Evolutionary conservation across 1,140 invertebrate genomes (phyloP).

Genomic region (Scaptomyza pallida): DNA sequence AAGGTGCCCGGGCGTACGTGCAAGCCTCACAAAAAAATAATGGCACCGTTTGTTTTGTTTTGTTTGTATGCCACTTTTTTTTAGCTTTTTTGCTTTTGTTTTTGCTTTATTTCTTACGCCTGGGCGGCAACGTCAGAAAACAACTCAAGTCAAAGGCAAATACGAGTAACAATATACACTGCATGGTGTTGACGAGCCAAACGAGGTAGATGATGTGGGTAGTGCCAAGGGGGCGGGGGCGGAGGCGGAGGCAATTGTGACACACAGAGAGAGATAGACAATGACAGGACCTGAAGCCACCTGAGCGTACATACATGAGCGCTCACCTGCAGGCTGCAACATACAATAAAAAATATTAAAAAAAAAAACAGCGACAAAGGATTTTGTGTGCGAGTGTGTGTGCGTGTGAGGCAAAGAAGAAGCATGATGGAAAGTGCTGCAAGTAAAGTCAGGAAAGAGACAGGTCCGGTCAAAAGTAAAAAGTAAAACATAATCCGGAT

Average conservation of each 20-base stretch:
- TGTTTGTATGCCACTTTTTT: slow-evolving; percentile 42
- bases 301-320: slow-evolving; percentile 21
- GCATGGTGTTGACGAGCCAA: slow-evolving; percentile 17
- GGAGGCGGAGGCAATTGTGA: slow-evolving; percentile 59
- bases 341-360: slow-evolving; percentile 36
- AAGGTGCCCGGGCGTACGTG: slow-evolving; percentile 50
- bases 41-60: slow-evolving; percentile 67
- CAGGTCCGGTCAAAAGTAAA: slow-evolving; percentile 33
- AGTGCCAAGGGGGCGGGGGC: not conserved
- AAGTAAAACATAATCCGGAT: slow-evolving; percentile 34
- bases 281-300: slow-evolving; percentile 23
- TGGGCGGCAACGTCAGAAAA: slow-evolving; percentile 35
- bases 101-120: slow-evolving; percentile 50
- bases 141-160: slow-evolving; percentile 36
- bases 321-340: slow-evolving; percentile 38
- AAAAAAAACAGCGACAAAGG: slow-evolving; percentile 7
- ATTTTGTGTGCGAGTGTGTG: not conserved
- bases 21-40: slow-evolving; percentile 59
- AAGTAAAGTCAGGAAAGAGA: slow-evolving; percentile 26
- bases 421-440: slow-evolving; percentile 25
- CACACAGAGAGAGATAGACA: slow-evolving; percentile 46
- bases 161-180: slow-evolving; percentile 40
- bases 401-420: not conserved
- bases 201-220: not conserved
- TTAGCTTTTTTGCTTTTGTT: slow-evolving; percentile 27